Base-by-base conservation (phyloP, 2,888 invertebrate species). In the Epinotia ramella region DNA sequence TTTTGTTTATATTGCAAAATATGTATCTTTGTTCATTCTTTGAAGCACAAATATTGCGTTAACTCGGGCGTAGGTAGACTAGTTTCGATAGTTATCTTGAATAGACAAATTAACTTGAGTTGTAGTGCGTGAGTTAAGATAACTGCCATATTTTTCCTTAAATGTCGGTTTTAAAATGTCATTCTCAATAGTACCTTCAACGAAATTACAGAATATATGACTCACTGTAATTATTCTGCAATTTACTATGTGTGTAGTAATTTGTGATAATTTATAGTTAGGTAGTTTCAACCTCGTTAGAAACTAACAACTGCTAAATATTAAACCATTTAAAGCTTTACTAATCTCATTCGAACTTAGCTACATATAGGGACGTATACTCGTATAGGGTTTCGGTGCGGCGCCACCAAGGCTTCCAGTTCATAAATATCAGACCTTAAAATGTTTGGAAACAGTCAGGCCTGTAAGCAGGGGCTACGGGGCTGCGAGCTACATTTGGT, bases 381-480 rank as follows among this genome's bases (percentile, higher is more conserved):
- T 24, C 24, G 24, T 24, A 24, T 24, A 67, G 71, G 71, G 33
- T 63, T 60, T 57, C 46, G 62, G 65, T 56, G 46, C 44, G 71
- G 76, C 71, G 62, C 71, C 71, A 53, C n/a, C 49, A 62, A 67
- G 66, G 62, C 20, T 60, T 56, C 18, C 28, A 62, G 62, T 78
- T 78, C 77, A 73, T 77, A 78, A 79, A 78, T 79, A 75, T 73
- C 66, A 67, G 73, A 75, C 77, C 76, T 64, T 68, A 56, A 65
- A n/a, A n/a, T n/a, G n/a, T n/a, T n/a, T n/a, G n/a, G n/a, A 74
- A 76, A 76, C 76, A 65, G 73, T 76, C 60, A 68, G 77, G 46
- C 63, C 49, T 56, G 66, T 71, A 65, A 71, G 71, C 65, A 72
- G 56, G 66, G 12, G 12, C 46, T 46, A 12, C 46, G n/a, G 7